Conservation (phyloP, 1,140 invertebrate species). For the Zaprionus kolodkinae region DNA sequence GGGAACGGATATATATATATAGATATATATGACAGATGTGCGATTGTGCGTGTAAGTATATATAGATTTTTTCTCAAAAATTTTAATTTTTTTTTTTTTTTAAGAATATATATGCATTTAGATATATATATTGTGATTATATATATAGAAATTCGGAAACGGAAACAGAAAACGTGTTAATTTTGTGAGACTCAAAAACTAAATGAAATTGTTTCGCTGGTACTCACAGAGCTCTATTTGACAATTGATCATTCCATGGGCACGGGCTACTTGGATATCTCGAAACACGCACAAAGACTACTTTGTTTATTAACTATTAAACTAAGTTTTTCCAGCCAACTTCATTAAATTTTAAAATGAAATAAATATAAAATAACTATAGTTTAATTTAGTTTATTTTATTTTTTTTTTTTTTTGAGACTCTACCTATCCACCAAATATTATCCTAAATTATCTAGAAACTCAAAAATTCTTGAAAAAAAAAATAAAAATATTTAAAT, state of each 20-base stretch:
- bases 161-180: slow-evolving; percentile 68
- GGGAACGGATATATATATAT: too few relatives aligned
- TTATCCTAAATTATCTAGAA: too few relatives aligned
- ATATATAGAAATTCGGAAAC: slow-evolving; percentile 43
- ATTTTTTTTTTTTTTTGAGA: too few relatives aligned
- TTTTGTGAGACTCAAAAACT: slow-evolving; percentile 77
- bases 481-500: not conserved
- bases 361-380: too few relatives aligned
- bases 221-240: slow-evolving; percentile 6
- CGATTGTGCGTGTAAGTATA: not conserved
- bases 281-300: not conserved
- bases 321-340: too few relatives aligned
- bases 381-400: too few relatives aligned
- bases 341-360: too few relatives aligned
- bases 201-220: slow-evolving; percentile 41
- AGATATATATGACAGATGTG: not conserved
- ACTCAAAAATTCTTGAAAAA: too few relatives aligned
- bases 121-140: slow-evolving; percentile 25
- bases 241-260: not conserved
- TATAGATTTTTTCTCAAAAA: slow-evolving; percentile 11
- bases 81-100: slow-evolving; percentile 42
- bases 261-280: slow-evolving; percentile 34
- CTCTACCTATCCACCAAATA: too few relatives aligned
- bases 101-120: slow-evolving; percentile 38
- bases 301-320: not conserved